Evolutionary conservation across 2,113 vertebrate genomes (phyloP).

Genomic region (Pituophis catenifer): DNA sequence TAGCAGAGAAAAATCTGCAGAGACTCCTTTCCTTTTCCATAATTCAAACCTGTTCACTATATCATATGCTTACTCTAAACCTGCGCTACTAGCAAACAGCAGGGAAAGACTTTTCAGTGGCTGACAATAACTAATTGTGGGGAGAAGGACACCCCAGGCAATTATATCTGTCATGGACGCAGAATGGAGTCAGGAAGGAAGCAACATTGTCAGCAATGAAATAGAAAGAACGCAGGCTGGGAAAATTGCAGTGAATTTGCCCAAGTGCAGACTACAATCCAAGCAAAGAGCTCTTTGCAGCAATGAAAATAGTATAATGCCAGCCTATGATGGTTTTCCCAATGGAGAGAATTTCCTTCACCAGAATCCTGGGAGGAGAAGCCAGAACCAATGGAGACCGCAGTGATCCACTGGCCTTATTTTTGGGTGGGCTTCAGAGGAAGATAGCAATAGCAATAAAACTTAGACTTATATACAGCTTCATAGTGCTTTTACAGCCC

Average conservation of each 20-base stretch:
- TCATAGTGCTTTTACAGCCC: no score
- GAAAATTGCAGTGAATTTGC: not conserved
- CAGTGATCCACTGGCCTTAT: not conserved
- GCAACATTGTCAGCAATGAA: not conserved
- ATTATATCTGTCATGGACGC: not conserved
- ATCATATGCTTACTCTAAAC: not conserved
- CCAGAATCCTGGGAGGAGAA: not conserved
- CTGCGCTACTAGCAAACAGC: not conserved
- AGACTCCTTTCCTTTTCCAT: not conserved
- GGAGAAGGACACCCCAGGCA: not conserved
- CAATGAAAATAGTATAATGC: not conserved
- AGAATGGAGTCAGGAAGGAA: not conserved
- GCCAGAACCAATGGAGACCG: not conserved
- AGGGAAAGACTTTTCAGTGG: not conserved
- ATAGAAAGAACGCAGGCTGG: not conserved
- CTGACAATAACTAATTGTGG: not conserved
- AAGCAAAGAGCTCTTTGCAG: not conserved
- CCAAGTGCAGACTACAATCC: not conserved
- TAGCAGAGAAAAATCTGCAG: not conserved
- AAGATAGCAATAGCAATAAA: not conserved
- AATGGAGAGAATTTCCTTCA: not conserved
- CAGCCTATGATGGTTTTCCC: not conserved
- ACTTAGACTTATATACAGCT: no score
- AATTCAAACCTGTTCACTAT: not conserved
- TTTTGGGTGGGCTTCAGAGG: not conserved